Percentiles rank a stretch among this genome's conserved stretches.
Conservation (phyloP, 2,797 vertebrate species). For the Chrysocyon brachyurus region DNA sequence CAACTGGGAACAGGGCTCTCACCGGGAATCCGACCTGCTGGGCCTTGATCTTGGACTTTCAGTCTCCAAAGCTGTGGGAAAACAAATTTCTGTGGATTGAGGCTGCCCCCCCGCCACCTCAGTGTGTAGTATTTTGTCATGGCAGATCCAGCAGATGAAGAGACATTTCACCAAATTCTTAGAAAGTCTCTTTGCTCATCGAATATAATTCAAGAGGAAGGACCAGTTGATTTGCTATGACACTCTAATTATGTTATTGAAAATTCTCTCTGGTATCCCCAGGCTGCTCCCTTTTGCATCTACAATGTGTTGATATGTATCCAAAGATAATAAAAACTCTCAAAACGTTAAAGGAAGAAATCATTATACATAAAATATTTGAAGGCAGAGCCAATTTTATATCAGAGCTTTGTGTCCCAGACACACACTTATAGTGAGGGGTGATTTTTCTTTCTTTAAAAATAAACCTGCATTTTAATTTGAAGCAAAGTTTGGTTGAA, state of each 20-base stretch:
- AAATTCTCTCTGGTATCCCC: conserved; percentile 65
- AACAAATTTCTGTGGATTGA: not conserved
- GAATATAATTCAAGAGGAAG: conserved; percentile 9
- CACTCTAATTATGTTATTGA: conserved; percentile 68
- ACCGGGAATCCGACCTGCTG: no score
- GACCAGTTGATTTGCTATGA: not conserved
- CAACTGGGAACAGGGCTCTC: not conserved
- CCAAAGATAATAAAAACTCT: conserved; percentile 87
- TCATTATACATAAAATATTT: conserved; percentile 81
- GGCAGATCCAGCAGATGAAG: not conserved
- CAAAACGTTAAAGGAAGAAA: conserved; percentile 85
- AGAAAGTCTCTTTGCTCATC: not conserved
- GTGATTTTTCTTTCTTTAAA: conserved; percentile 85
- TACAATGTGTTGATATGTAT: conserved; percentile 81
- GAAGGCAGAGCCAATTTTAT: conserved; percentile 84
- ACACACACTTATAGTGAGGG: conserved; percentile 77
- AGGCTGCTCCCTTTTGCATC: conserved; percentile 71
- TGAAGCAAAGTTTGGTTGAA: conserved; percentile 81
- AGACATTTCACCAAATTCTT: conserved; percentile 67
- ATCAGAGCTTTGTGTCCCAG: conserved; percentile 82
- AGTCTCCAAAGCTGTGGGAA: not conserved
- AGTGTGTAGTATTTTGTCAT: not conserved
- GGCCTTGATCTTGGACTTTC: no score
- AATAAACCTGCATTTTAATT: conserved; percentile 87
- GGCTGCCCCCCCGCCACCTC: no score